Conservation (phyloP, 2,888 invertebrate species). For the Drosophila planitibia region DNA sequence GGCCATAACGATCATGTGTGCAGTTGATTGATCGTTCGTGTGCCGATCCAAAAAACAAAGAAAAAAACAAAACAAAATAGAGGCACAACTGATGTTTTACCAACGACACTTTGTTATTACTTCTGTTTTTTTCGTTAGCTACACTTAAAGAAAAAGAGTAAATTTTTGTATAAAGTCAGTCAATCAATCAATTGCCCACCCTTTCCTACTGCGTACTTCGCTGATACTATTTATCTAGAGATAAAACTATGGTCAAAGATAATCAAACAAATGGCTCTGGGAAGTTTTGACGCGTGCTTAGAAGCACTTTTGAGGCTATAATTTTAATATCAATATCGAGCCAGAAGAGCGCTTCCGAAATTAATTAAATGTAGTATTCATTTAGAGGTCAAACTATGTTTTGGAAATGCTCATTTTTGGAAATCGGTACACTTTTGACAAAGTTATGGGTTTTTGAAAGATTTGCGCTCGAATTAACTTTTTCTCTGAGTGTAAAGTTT, state of each 20-base stretch:
- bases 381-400: fast-evolving
- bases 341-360: neutral
- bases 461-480: neutral
- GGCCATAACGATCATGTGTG: conserved; percentile 39
- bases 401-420: neutral
- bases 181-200: neutral
- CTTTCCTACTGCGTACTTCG: neutral
- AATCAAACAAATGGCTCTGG: neutral
- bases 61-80: conserved; percentile 7
- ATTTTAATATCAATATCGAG: neutral
- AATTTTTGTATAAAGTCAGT: too few species aligned
- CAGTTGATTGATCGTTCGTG: conserved; percentile 72
- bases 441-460: neutral
- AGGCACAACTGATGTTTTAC: conserved; percentile 29
- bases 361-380: neutral
- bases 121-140: conserved; percentile 34
- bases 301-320: neutral
- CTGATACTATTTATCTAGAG: neutral
- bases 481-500: conserved; percentile 11
- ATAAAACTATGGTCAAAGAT: neutral
- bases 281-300: neutral
- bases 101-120: conserved; percentile 33
- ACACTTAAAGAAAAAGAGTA: conserved; percentile 3
- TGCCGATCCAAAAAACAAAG: conserved; percentile 29
- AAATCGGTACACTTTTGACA: neutral